A percentile compares a stretch with the other conserved stretches of the same genome.
Conservation (phyloP, 1,140 invertebrate genomes). For the Heliconius hewitsoni region DNA sequence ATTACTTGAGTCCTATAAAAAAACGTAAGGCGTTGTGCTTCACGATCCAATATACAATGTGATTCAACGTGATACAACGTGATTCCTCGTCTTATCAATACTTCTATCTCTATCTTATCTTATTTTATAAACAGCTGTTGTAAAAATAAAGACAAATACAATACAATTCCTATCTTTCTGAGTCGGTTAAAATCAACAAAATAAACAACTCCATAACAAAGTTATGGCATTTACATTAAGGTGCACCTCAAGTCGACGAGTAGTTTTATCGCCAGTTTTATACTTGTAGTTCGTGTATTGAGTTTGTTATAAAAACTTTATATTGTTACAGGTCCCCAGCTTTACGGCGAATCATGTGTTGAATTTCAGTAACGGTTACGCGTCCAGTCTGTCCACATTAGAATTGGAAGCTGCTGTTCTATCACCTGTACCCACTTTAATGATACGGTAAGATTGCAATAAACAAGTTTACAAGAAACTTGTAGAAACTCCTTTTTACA, state of each 20-base stretch:
- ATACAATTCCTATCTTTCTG: not conserved
- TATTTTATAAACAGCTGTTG: too few relatives aligned
- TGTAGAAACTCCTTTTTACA: too few relatives aligned
- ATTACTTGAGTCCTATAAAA: too few relatives aligned
- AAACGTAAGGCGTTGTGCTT: too few relatives aligned
- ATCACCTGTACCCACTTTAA: slow-evolving; percentile 75
- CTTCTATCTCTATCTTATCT: too few relatives aligned
- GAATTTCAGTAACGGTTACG: slow-evolving; percentile 76
- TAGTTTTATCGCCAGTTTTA: slow-evolving; percentile 11
- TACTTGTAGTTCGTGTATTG: slow-evolving; percentile 12
- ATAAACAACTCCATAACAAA: slow-evolving; percentile 2
- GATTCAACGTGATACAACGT: too few relatives aligned
- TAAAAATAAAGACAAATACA: not conserved
- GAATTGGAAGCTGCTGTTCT: slow-evolving; percentile 73
- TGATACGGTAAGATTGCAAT: slow-evolving; percentile 58
- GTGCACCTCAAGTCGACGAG: slow-evolving; percentile 7
- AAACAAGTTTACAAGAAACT: too few relatives aligned
- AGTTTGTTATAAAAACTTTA: slow-evolving; percentile 6
- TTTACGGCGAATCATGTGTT: slow-evolving; percentile 77
- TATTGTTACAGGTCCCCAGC: slow-evolving; percentile 70
- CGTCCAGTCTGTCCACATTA: slow-evolving; percentile 72
- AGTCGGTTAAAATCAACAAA: not conserved
- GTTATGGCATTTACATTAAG: slow-evolving; percentile 14
- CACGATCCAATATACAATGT: too few relatives aligned
- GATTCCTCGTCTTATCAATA: too few relatives aligned